Conservation (phyloP, 2,888 invertebrate species). For the Diabrotica balteata region DNA sequence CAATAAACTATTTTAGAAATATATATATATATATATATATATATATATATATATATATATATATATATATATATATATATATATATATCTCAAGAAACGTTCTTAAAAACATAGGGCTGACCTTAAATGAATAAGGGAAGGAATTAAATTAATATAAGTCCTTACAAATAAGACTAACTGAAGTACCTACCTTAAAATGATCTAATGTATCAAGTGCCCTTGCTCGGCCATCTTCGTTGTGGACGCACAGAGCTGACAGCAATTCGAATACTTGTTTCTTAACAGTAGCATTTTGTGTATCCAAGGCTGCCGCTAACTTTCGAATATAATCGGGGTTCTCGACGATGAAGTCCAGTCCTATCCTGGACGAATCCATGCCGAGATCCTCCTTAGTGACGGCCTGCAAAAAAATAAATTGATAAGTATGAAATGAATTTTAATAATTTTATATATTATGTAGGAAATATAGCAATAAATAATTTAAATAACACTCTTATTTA, state of each 20-base stretch:
- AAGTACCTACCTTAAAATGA: conserved; percentile 79
- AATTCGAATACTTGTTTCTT: conserved; percentile 98
- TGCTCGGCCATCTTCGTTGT: conserved; percentile 88
- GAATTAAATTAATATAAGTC: too few relatives aligned
- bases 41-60: too few relatives aligned
- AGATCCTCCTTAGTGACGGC: conserved; percentile 40
- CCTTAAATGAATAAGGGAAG: too few relatives aligned
- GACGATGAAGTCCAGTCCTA: conserved; percentile 93
- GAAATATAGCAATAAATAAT: too few relatives aligned
- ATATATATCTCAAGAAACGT: too few relatives aligned
- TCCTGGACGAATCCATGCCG: conserved; percentile 80
- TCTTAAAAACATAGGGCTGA: too few relatives aligned
- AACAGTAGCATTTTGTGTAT: conserved; percentile 87
- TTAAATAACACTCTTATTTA: too few relatives aligned
- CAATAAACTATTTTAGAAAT: too few relatives aligned
- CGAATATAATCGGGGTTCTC: conserved; percentile 91
- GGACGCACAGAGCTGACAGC: conserved; percentile 91
- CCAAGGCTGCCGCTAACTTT: conserved; percentile 91
- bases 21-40: too few relatives aligned
- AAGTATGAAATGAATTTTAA: not conserved
- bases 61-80: too few relatives aligned
- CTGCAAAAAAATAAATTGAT: conserved; percentile 22
- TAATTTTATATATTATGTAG: too few relatives aligned
- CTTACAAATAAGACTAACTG: too few relatives aligned
- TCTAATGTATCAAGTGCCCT: conserved; percentile 89